Percentiles rank a stretch among this genome's conserved stretches.
Evolutionary conservation across 2,113 vertebrate species (phyloP).

Genomic region (Balaenoptera acutorostrata): DNA sequence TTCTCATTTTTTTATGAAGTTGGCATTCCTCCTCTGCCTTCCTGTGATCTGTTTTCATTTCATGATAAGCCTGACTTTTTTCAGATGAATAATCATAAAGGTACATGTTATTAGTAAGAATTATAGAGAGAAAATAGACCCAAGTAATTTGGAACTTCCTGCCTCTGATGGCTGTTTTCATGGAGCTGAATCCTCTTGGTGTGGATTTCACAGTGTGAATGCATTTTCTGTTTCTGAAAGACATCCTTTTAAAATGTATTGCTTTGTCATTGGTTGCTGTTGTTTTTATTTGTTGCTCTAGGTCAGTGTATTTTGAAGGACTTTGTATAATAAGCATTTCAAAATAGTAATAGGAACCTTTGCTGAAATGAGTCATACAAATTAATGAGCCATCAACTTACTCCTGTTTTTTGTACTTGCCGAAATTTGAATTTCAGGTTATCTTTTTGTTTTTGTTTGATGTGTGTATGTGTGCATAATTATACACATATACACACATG

Average conservation of each 20-base stretch:
- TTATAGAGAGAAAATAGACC: neutral
- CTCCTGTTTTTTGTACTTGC: neutral
- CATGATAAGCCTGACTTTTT: neutral
- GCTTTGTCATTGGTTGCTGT: neutral
- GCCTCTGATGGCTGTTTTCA: neutral
- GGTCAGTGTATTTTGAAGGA: neutral
- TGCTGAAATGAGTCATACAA: neutral
- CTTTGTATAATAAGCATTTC: neutral
- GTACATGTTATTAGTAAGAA: neutral
- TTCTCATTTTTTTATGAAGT: conserved; percentile 48
- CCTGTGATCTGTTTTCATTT: conserved; percentile 61
- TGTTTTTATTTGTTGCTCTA: neutral
- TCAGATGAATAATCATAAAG: neutral
- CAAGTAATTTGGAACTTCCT: neutral
- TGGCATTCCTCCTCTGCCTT: conserved; percentile 51
- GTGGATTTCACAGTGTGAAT: neutral
- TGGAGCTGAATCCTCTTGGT: neutral
- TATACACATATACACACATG: neutral
- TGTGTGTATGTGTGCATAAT: neutral
- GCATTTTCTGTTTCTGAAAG: neutral
- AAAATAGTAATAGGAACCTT: neutral
- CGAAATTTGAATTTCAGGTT: neutral
- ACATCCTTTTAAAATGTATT: neutral
- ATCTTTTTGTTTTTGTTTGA: neutral
- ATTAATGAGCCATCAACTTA: neutral